phyloP scores from a whole-genome alignment of 2,888 invertebrate genomes.

The Gerosis bhagava region DNA sequence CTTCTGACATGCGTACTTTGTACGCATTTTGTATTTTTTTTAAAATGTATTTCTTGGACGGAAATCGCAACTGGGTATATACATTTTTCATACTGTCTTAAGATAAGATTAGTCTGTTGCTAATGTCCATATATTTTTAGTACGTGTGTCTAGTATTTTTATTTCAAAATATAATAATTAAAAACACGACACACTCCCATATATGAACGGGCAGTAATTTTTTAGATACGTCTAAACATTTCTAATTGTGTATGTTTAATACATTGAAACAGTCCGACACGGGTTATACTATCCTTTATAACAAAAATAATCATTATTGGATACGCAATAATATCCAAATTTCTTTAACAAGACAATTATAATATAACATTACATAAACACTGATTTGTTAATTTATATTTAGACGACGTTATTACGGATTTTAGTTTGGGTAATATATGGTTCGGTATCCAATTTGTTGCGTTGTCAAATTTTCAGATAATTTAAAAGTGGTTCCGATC shows the following conservation, averaged over 20 bases:
- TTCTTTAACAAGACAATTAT: constrained; percentile 11
- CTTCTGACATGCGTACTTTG: no score
- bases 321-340: constrained; percentile 12
- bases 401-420: constrained; percentile 38
- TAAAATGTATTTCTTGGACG: no score
- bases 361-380: constrained; percentile 34
- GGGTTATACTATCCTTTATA: neutral
- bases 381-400: constrained; percentile 45
- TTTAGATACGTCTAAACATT: constrained; percentile 12
- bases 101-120: no score
- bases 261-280: neutral
- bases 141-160: no score
- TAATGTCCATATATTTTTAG: no score
- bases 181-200: no score
- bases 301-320: constrained; percentile 10
- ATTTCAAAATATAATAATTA: no score
- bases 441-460: constrained; percentile 52
- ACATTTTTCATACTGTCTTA: no score
- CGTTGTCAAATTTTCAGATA: constrained; percentile 50
- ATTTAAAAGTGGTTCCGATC: constrained; percentile 41
- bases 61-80: no score
- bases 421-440: constrained; percentile 30
- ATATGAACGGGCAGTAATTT: no score
- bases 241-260: constrained; percentile 12
- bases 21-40: no score